A percentile compares a stretch with the other conserved stretches of the same genome.
Conservation (phyloP, 2,888 invertebrate genomes). For the Cryptocephalus primarius region DNA sequence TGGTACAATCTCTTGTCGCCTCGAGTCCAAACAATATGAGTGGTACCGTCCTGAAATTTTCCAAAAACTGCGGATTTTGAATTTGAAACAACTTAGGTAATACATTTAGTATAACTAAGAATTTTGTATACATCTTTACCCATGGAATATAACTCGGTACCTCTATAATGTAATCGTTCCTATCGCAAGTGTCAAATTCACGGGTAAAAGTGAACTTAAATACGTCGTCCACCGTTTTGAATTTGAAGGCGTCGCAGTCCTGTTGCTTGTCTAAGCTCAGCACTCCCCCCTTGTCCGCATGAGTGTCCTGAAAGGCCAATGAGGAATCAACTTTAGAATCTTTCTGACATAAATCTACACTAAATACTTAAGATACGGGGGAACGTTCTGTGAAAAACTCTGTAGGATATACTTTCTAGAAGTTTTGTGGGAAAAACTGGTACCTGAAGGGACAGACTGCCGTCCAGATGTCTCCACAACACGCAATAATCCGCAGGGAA, state of each 20-base stretch:
- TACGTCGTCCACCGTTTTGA: slow-evolving; percentile 40
- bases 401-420: no score
- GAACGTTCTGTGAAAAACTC: no score
- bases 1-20: slow-evolving; percentile 64
- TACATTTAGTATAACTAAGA: no score
- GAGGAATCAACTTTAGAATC: not conserved
- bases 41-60: slow-evolving; percentile 66
- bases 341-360: no score
- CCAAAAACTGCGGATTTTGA: no score
- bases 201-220: slow-evolving; percentile 64
- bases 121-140: no score
- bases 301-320: slow-evolving; percentile 50
- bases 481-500: slow-evolving; percentile 73
- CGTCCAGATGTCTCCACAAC: slow-evolving; percentile 63
- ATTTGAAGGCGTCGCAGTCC: slow-evolving; percentile 55
- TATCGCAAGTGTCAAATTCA: slow-evolving; percentile 78
- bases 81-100: no score
- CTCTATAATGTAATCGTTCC: slow-evolving; percentile 62
- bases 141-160: slow-evolving; percentile 34
- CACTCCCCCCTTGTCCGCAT: slow-evolving; percentile 55
- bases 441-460: slow-evolving; percentile 46
- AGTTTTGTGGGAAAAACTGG: not conserved
- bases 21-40: slow-evolving; percentile 75
- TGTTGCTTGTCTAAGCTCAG: slow-evolving; percentile 59
- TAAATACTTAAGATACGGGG: no score